phyloP scores from a whole-genome alignment of 2,113 vertebrate species.

The Himantopus leucocephalus region DNA sequence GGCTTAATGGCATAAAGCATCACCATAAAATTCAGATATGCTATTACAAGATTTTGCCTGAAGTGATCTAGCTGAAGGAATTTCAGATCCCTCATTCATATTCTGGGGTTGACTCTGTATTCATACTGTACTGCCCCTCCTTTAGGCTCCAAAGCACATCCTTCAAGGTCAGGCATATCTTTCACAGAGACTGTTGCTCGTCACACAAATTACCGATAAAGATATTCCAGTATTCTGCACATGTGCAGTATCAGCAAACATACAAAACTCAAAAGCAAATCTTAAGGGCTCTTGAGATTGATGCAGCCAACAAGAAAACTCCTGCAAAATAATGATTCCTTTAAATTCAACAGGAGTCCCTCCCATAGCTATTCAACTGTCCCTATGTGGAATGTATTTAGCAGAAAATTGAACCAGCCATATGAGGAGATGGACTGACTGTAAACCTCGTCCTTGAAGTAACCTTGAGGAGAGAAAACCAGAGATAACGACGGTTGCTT shows the following conservation, averaged over 20 bases:
- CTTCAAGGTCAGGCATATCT: neutral
- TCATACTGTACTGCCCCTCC: neutral
- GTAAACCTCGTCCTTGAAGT: too few relatives aligned
- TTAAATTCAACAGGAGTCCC: neutral
- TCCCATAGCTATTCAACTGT: neutral
- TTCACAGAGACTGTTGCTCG: neutral
- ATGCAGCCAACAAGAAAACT: neutral
- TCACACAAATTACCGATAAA: neutral
- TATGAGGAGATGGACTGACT: too few relatives aligned
- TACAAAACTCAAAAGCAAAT: neutral
- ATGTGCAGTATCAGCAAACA: neutral
- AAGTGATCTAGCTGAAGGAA: neutral
- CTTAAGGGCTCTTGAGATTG: neutral
- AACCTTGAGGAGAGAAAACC: too few relatives aligned
- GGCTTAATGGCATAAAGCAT: neutral
- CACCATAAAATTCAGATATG: neutral
- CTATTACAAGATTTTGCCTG: neutral
- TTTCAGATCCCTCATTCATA: neutral
- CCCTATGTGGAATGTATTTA: too few relatives aligned
- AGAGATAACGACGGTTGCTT: too few relatives aligned
- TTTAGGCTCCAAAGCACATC: neutral
- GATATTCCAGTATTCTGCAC: neutral
- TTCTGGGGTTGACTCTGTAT: neutral
- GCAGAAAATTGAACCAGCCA: too few relatives aligned
- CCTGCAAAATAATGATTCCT: neutral